phyloP scores from a whole-genome alignment of 2,888 invertebrate species.

The Raillietiella orientalis region DNA sequence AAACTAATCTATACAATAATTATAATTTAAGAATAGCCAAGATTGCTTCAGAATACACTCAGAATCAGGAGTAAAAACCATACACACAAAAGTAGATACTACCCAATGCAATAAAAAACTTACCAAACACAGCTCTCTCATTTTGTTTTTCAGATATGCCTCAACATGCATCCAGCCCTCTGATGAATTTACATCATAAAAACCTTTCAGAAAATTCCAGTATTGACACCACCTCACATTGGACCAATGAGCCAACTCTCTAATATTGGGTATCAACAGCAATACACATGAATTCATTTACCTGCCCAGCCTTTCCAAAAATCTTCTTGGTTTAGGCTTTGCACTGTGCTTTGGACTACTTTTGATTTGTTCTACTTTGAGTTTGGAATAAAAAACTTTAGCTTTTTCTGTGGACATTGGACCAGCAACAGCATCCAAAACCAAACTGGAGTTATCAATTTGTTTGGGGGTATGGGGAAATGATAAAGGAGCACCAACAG shows the following conservation, averaged over 20 bases:
- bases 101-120: too few species aligned
- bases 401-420: slow-evolving; percentile 53
- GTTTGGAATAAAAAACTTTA: slow-evolving; percentile 29
- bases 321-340: slow-evolving; percentile 27
- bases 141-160: slow-evolving; percentile 25
- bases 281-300: slow-evolving; percentile 10
- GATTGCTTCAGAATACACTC: too few species aligned
- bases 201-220: slow-evolving; percentile 61
- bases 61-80: too few species aligned
- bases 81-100: too few species aligned
- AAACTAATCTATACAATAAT: too few species aligned
- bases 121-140: slow-evolving; percentile 12
- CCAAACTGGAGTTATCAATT: too few species aligned
- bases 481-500: slow-evolving; percentile 47
- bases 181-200: slow-evolving; percentile 34
- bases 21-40: too few species aligned
- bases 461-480: too few species aligned
- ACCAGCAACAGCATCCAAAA: slow-evolving; percentile 41
- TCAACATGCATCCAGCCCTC: slow-evolving; percentile 44
- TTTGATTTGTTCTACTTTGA: too few species aligned
- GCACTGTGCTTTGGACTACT: not conserved
- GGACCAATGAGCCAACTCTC: slow-evolving; percentile 27
- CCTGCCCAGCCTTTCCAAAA: slow-evolving; percentile 53
- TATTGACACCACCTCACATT: slow-evolving; percentile 59
- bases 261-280: too few species aligned